Evolutionary conservation across 2,888 invertebrate species (phyloP), one percentile per base, ranked within the genome.

Genomic region (Ophioninae sp.): DNA sequence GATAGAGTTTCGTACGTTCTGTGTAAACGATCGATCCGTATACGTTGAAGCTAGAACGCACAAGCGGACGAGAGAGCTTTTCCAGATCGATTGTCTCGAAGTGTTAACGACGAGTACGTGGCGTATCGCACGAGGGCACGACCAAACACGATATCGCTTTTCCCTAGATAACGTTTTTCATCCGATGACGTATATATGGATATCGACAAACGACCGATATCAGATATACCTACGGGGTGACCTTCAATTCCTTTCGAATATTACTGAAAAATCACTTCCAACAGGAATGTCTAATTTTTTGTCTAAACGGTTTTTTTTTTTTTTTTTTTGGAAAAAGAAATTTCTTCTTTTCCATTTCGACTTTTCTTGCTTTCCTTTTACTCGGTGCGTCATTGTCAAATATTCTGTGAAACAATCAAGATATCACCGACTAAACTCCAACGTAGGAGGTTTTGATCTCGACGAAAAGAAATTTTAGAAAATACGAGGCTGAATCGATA

Each of bases 111-210:
- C 68, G 59, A 64, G 57, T 50, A 73, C 73, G 20, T 62, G 67
- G 68, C 76, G 73, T 30, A 62, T 77, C 50, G 8, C 61, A 69
- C 62, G 76, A 56, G 72, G 50, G 75, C 37, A 68, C 68, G 68
- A 68, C 56, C 62, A 21, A 62, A 17, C 37, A 41, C 80, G 80
- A 83, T 80, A 77, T 76, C 62, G 70, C 72, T 30, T 23, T 41
- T 77, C 61, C 13, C 37, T 39, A 20, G 37, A 20, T 74, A 67
- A 67, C 20, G 61, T 68, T 69, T 69, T 80, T 69, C 39, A 50
- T 59, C 13, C 6, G 20, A 44, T 59, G 77, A 73, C 56, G 78
- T 74, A 62, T 50, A 50, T 50, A 17, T 50, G 50, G 50, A 13
- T 50, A 50, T 50, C 50, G 50, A 30, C 44, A 69, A 8, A n/a